Conservation (phyloP, 2,797 vertebrate genomes). For the Sarcoramphus papa region DNA sequence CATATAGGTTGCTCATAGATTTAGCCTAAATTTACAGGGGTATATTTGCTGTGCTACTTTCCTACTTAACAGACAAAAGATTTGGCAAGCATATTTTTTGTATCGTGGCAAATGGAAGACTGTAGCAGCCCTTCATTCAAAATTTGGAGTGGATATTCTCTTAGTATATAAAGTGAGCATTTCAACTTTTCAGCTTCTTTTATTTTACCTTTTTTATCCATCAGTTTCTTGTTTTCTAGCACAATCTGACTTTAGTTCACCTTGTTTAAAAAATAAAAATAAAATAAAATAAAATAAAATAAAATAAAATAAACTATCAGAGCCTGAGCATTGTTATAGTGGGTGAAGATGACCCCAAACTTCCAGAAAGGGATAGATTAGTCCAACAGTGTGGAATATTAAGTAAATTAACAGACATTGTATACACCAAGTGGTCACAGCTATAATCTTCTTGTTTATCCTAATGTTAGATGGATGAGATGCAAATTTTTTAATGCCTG, state of each 20-base stretch:
- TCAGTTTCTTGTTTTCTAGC: not conserved
- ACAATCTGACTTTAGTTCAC: not conserved
- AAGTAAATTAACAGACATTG: not conserved
- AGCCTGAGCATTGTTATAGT: not conserved
- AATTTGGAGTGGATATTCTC: not conserved
- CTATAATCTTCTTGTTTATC: not conserved
- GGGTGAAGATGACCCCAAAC: not conserved
- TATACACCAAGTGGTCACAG: not conserved
- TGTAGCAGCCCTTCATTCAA: not conserved
- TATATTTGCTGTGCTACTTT: not conserved
- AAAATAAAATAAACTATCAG: not conserved
- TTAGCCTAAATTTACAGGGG: not conserved
- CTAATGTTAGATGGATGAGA: not conserved
- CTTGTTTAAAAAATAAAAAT: not conserved
- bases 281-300: not conserved
- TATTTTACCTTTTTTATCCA: not conserved
- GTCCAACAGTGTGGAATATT: not conserved
- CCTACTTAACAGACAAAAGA: not conserved
- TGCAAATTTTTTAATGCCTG: constrained; percentile 64
- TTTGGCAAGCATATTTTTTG: not conserved
- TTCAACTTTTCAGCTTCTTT: not conserved
- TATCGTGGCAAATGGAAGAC: not conserved
- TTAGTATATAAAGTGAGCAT: not conserved
- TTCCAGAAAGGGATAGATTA: not conserved
- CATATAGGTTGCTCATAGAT: not conserved